Evolutionary conservation across 2,113 vertebrate genomes (phyloP).

Genomic region (Pachyramphus minor): DNA sequence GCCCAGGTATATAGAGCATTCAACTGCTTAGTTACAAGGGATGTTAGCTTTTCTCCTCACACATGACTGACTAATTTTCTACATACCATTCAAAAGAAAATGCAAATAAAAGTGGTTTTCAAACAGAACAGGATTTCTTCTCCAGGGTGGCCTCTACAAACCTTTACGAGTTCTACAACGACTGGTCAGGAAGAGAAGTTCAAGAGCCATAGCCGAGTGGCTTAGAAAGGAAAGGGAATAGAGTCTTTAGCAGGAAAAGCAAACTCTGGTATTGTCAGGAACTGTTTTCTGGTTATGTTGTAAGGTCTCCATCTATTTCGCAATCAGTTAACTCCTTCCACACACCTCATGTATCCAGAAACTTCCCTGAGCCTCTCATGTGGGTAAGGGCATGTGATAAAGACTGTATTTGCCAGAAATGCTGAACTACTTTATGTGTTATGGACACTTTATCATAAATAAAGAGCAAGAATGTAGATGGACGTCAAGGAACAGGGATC

Average conservation of each 20-base stretch:
- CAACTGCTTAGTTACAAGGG: conserved; percentile 13
- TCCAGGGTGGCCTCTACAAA: neutral
- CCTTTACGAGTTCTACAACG: neutral
- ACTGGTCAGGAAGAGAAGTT: neutral
- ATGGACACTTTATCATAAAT: neutral
- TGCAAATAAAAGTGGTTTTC: neutral
- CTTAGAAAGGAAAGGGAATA: neutral
- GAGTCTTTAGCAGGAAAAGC: neutral
- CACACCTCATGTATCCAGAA: neutral
- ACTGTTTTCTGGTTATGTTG: neutral
- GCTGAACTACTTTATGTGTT: neutral
- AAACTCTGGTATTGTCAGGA: neutral
- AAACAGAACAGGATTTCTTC: neutral
- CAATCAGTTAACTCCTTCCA: neutral
- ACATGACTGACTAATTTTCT: conserved; percentile 12
- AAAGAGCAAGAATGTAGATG: neutral
- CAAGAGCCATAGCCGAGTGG: neutral
- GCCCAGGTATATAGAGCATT: neutral
- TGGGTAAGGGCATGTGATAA: neutral
- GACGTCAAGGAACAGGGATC: neutral
- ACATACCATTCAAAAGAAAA: neutral
- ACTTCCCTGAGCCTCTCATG: neutral
- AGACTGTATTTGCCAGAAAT: neutral
- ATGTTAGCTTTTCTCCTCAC: conserved; percentile 25
- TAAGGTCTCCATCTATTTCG: neutral